Evolutionary conservation across 2,113 vertebrate genomes (phyloP), one percentile per base, ranked within the genome.

Genomic region (Platycercus adscitus): DNA sequence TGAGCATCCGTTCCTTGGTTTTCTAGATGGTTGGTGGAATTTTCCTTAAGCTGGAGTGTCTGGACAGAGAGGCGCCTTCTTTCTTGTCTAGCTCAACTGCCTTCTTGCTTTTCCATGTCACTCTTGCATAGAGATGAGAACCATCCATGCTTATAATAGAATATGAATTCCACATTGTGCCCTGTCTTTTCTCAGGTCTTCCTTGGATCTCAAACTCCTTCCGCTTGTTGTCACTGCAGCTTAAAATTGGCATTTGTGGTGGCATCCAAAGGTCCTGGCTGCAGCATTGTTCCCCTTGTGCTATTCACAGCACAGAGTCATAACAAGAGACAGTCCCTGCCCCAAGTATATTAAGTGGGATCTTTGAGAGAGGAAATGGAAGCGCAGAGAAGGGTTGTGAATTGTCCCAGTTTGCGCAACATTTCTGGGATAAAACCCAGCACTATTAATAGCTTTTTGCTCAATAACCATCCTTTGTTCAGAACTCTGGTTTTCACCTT

Each of bases 371-470:
- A 93, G 95, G 89, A 95, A 93, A 91, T 89, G 84, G 95, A 86
- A 95, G 95, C 73, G 9, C 55, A 89, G 95, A 81, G 80, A 96
- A 95, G 92, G 81, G 94, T 77, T 94, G 66, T 82, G 89, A 95
- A 89, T 97, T 91, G 87, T 96, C 91, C 78, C 16, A 66, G 66
- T 95, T 96, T 97, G 72, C 71, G 81, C 94, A 97, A 96, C 21
- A 58, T 77, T 96, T 96, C 96, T 95, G 94, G 96, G 96, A 91
- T 72, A 93, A 88, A 95, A 77, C 93, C 95, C 95, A 97, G 66
- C 39, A 85, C 94, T 96, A 97, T 96, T 95, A 96, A 96, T 95
- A 97, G 89, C 41, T 58, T 84, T 96, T 95, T 96, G 93, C 85
- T 96, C 91, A 96, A 96, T 75, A 95, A 46, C 63, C 41, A 24